Evolutionary conservation across 2,113 vertebrate genomes (phyloP).

Genomic region (Irena cyanogastra): DNA sequence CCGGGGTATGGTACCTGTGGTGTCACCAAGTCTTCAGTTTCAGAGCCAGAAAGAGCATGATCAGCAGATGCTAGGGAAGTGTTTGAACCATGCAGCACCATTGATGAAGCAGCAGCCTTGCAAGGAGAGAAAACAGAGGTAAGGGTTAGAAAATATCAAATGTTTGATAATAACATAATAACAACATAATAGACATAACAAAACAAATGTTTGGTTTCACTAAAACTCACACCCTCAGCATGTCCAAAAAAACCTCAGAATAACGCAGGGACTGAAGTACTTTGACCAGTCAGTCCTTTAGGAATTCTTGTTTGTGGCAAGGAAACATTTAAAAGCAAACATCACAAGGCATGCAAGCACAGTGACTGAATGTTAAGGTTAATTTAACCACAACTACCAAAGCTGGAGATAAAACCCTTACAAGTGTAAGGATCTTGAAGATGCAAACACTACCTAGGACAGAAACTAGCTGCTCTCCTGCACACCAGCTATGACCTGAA

Average conservation of each 20-base stretch:
- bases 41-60: slow-evolving; percentile 64
- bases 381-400: background rate
- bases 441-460: background rate
- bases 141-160: background rate
- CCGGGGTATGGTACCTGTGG: slow-evolving; percentile 47
- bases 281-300: background rate
- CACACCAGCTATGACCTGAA: background rate
- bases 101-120: slow-evolving; percentile 61
- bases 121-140: background rate
- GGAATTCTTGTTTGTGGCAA: background rate
- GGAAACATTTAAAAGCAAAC: background rate
- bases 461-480: background rate
- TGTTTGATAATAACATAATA: too few relatives aligned
- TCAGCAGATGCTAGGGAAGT: slow-evolving; percentile 68
- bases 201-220: background rate
- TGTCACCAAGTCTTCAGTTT: slow-evolving; percentile 68
- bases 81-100: slow-evolving; percentile 54
- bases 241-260: background rate
- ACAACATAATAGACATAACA: too few relatives aligned
- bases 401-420: background rate
- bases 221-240: background rate
- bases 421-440: background rate
- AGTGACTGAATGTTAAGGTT: background rate
- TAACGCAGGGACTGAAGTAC: background rate
- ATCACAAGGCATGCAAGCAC: background rate